A percentile compares a stretch with the other conserved stretches of the same genome.
These are phyloP conservation scores for Gymnocephalus cernua DNA, from an alignment of 2,113 vertebrate genomes.

Conservation along the genomic window DNA sequence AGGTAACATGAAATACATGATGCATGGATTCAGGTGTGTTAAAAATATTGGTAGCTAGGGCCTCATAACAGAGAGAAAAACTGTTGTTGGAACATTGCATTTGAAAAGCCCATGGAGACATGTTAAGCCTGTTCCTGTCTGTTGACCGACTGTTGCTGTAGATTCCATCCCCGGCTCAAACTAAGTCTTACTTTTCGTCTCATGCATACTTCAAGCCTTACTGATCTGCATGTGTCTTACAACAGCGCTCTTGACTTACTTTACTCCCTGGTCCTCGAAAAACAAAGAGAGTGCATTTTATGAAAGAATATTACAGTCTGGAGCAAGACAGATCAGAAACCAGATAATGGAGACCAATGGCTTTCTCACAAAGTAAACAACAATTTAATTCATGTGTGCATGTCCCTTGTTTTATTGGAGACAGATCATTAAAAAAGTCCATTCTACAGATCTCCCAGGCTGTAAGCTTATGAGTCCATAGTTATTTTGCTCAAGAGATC, in stretches of 20 bases:
- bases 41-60: not conserved
- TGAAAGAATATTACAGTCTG: constrained; percentile 40
- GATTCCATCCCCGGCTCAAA: constrained; percentile 29
- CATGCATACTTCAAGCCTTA: constrained; percentile 35
- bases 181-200: constrained; percentile 30
- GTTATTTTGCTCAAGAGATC: constrained; percentile 46
- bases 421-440: constrained; percentile 43
- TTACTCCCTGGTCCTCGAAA: constrained; percentile 17
- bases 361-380: constrained; percentile 55
- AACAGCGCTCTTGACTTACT: constrained; percentile 31
- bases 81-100: constrained; percentile 35
- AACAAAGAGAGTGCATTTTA: constrained; percentile 30
- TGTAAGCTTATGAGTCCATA: constrained; percentile 21
- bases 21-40: constrained; percentile 7
- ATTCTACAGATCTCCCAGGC: constrained; percentile 30
- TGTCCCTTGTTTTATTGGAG: constrained; percentile 33
- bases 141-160: constrained; percentile 38
- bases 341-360: constrained; percentile 10
- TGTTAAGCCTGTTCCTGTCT: constrained; percentile 55
- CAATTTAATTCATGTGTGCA: not conserved
- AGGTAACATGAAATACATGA: not conserved
- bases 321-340: constrained; percentile 31
- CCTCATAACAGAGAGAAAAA: constrained; percentile 13
- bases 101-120: constrained; percentile 52
- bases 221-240: constrained; percentile 42